Percentiles rank a stretch among this genome's conserved stretches.
These are phyloP conservation scores for Sympetrum striolatum DNA, from an alignment of 2,888 invertebrate species.

Conservation along the genomic window DNA sequence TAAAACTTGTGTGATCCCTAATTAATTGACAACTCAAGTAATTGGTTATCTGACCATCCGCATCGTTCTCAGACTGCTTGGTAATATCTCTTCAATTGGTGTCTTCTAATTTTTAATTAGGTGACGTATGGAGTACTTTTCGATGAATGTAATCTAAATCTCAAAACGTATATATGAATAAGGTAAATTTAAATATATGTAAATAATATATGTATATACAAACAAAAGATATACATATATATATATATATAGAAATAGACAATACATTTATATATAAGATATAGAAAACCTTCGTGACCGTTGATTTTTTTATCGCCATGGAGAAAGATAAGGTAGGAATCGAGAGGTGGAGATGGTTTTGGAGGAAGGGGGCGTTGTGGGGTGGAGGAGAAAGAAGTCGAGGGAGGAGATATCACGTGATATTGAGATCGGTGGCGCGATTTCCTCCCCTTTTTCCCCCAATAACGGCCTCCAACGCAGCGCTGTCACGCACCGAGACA, in stretches of 20 bases:
- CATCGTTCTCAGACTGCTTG: too few relatives aligned
- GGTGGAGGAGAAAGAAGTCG: not conserved
- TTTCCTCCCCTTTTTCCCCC: not conserved
- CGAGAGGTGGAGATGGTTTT: not conserved
- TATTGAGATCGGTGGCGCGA: not conserved
- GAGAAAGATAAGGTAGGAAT: not conserved
- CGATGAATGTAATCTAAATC: too few relatives aligned
- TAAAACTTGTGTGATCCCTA: too few relatives aligned
- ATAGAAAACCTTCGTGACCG: not conserved
- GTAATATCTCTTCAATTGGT: too few relatives aligned
- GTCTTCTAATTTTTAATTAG: too few relatives aligned
- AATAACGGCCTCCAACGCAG: not conserved
- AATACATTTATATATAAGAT: not conserved
- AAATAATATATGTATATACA: not conserved
- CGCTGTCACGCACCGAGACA: conserved; percentile 18
- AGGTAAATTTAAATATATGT: not conserved
- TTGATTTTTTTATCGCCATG: not conserved
- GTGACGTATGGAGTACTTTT: too few relatives aligned
- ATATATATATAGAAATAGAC: not conserved
- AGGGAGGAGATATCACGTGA: conserved; percentile 15
- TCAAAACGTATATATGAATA: too few relatives aligned
- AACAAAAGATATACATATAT: not conserved
- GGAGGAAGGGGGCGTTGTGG: not conserved
- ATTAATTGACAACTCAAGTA: too few relatives aligned
- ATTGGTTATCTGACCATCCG: too few relatives aligned